Evolutionary conservation across 2,797 vertebrate genomes (phyloP), one percentile per base, ranked within the genome.

Genomic region (Sebastes hubbsi): DNA sequence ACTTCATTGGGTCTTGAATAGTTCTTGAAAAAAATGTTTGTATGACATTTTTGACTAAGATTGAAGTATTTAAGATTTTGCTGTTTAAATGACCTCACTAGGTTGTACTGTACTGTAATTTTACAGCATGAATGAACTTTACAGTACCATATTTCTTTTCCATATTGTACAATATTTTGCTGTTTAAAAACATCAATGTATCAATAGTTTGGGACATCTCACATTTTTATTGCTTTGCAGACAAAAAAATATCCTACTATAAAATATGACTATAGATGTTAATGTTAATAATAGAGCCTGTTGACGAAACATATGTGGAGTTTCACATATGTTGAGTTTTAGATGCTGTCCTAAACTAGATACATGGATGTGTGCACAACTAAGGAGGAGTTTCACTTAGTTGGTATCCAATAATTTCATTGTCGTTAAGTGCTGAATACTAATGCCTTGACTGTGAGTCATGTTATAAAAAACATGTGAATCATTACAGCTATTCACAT

Each of bases 381-480:
- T 84, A 77, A 79, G 60, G 12, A 24, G 42, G 71, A 76, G 8
- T 81, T 75, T 78, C 10, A 63, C 72, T 75, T 80, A 77, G 65
- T 87, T 73, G 58, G 25, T 66, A 4, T 66, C 30, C 49, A 56
- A 9, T 64, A 22, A 60, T 80, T 71, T 66, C 52, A 52, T 13
- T 52, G 36, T 24, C 42, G 4, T 66, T 24, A 32, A 65, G 56
- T 75, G 20, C 10, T 75, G 32, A 72, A 55, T 46, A 46, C 55
- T 61, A 63, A 56, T 68, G 67, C 59, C 77, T 79, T 46, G 65
- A 84, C 73, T 87, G 42, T 85, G 64, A 79, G 25, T 79, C 42
- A 73, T 24, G 22, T 38, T 27, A 27, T 32, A 42, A 80, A 73
- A 68, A 64, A 80, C 69, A 88, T 77, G 81, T 88, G 81, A 87